phyloP scores from a whole-genome alignment of 2,888 invertebrate species.

The Caenorhabditis imperialis region DNA sequence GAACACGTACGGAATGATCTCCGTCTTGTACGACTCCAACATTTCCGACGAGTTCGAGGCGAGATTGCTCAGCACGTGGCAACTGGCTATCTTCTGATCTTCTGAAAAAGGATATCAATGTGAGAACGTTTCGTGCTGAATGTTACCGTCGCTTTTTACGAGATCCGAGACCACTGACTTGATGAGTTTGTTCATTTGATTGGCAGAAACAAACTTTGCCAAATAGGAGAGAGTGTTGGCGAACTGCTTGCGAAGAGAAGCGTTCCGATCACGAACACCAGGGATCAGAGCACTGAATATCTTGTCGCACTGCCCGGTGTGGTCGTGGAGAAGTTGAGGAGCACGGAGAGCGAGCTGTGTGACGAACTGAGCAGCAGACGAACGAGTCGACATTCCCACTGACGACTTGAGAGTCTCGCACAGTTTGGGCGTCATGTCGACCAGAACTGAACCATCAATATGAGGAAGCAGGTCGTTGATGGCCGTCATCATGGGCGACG shows the following conservation, averaged over 20 bases:
- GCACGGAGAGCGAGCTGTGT: slow-evolving; percentile 62
- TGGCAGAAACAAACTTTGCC: slow-evolving; percentile 57
- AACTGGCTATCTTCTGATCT: slow-evolving; percentile 57
- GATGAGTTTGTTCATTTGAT: slow-evolving; percentile 58
- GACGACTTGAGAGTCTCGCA: slow-evolving; percentile 60
- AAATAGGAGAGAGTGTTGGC: slow-evolving; percentile 65
- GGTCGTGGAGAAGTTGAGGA: slow-evolving; percentile 61
- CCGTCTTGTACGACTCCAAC: slow-evolving; percentile 51
- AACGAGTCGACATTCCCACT: slow-evolving; percentile 63
- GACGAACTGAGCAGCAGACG: slow-evolving; percentile 62
- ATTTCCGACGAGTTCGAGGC: slow-evolving; percentile 60
- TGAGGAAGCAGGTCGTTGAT: slow-evolving; percentile 61
- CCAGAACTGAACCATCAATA: slow-evolving; percentile 16
- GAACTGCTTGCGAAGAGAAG: slow-evolving; percentile 68
- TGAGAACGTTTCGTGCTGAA: background rate
- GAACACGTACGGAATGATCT: slow-evolving; percentile 64
- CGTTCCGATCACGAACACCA: slow-evolving; percentile 66
- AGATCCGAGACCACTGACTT: slow-evolving; percentile 53
- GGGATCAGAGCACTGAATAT: slow-evolving; percentile 56
- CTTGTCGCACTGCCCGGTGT: slow-evolving; percentile 57
- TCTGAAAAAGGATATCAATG: slow-evolving; percentile 42
- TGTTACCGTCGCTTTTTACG: slow-evolving; percentile 43
- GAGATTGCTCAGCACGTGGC: slow-evolving; percentile 62
- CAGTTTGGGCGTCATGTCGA: slow-evolving; percentile 49
- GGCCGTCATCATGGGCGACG: slow-evolving; percentile 84